phyloP scores from a whole-genome alignment of 2,888 invertebrate species.

The Micoletzkya japonica region DNA sequence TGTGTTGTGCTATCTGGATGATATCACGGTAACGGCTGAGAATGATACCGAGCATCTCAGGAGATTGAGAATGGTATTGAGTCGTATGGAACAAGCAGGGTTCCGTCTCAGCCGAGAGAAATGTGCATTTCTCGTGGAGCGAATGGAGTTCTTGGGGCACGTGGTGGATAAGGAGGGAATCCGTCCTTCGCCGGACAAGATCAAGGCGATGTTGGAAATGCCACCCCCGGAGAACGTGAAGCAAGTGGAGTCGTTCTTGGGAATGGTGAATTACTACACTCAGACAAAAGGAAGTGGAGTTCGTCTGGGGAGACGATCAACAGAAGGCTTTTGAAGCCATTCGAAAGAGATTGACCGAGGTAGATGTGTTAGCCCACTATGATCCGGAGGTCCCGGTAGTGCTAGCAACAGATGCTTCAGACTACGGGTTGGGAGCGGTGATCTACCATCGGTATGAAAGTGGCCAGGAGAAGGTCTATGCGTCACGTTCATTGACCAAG shows the following conservation, averaged over 20 bases:
- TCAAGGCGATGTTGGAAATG: constrained; percentile 49
- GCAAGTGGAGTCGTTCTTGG: constrained; percentile 51
- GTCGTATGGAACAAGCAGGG: constrained; percentile 34
- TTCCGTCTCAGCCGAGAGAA: constrained; percentile 42
- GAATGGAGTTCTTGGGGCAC: constrained; percentile 50
- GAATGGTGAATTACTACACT: constrained; percentile 57
- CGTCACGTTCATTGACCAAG: constrained; percentile 37
- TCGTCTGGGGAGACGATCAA: neutral
- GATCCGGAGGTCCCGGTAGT: constrained; percentile 31
- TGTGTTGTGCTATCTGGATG: constrained; percentile 40
- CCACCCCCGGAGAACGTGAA: constrained; percentile 48
- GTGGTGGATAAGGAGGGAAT: constrained; percentile 40
- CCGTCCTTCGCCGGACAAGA: constrained; percentile 39
- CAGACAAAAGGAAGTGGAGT: too few species aligned
- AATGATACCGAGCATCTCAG: constrained; percentile 33
- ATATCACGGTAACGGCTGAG: constrained; percentile 39
- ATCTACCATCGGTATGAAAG: constrained; percentile 47
- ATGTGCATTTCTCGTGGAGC: constrained; percentile 41
- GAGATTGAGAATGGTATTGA: constrained; percentile 36
- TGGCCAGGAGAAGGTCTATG: constrained; percentile 43
- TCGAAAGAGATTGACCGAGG: neutral
- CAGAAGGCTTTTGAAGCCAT: neutral
- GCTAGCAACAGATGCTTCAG: constrained; percentile 40
- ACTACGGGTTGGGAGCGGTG: constrained; percentile 46
- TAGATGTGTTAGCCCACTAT: constrained; percentile 36